Base-by-base conservation (phyloP, 2,797 vertebrate genomes). In the Spinus olivaceus region DNA sequence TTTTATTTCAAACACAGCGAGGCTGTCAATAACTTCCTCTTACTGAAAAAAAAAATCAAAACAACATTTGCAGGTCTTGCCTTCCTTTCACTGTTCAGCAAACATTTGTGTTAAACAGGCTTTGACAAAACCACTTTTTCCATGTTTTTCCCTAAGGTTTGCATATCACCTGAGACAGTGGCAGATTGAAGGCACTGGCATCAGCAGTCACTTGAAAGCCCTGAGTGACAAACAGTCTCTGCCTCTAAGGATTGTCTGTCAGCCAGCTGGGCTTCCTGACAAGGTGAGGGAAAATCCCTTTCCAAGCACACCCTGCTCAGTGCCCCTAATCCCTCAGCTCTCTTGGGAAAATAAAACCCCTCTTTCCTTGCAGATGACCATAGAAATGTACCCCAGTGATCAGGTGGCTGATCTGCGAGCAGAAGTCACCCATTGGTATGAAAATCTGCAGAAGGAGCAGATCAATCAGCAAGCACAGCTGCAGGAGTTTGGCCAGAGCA, bases 321-420 rank as follows among this genome's bases (percentile, higher is more conserved):
- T 64, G 19, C 20, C 23, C 7, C 9, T 15, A 23, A 41, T n/a
- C 32, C 41, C 39, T 7, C 7, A 11, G 8, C 17, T 41, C 7
- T 1, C 89, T 44, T 86, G 82, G 79, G 71, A 87, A 94, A 97
- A 89, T 17, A 44, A 82, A 91, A 6, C 84, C 5, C 24, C 7
- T 94, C 10, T 93, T 96, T 57, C 93, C 57, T 98, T 98, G 94
- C 97, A 99, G 99, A 99, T 99, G 99, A 99, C 99, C 42, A 99
- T 99, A 83, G 99, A 99, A 98, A 99, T 99, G 99, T 99, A 99
- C 94, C 99, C 99, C 27, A 99, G 99, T 60, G 99, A 99, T 96
- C 99, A 99, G 97, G 99, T 99, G 77, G 99, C 99, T 3, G 99
- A 99, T 97, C 98, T 99, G 82, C 98, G 99, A 56, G 99, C 99